These are phyloP conservation scores for Allobates femoralis DNA, from an alignment of 2,797 vertebrate species.

Conservation along the genomic window DNA sequence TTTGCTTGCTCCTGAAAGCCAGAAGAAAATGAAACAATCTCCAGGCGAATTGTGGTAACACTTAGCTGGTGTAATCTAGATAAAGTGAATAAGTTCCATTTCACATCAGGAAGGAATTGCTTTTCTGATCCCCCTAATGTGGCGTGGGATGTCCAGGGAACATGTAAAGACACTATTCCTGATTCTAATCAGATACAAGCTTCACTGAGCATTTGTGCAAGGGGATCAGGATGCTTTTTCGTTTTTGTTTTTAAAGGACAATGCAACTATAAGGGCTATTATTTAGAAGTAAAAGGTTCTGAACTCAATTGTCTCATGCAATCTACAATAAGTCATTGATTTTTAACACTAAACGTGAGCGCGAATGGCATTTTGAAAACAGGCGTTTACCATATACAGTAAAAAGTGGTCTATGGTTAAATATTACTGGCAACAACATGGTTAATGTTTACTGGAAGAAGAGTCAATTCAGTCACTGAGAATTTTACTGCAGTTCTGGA, in stretches of 20 bases:
- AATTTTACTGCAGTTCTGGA: no score
- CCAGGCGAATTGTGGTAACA: conserved; percentile 32
- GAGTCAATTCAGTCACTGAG: no score
- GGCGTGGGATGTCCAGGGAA: conserved; percentile 35
- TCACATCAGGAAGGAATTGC: conserved; percentile 43
- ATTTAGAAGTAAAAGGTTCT: not conserved
- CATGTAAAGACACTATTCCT: conserved; percentile 53
- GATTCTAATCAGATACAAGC: conserved; percentile 51
- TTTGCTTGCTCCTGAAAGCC: conserved; percentile 45
- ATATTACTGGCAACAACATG: no score
- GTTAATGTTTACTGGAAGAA: no score
- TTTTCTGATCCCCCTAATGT: conserved; percentile 46
- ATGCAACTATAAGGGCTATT: not conserved
- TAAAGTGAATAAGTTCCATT: conserved; percentile 44
- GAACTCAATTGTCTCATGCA: not conserved
- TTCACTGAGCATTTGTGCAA: conserved; percentile 11
- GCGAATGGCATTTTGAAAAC: no score
- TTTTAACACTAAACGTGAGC: not conserved
- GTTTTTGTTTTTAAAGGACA: not conserved
- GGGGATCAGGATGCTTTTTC: not conserved
- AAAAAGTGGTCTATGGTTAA: no score
- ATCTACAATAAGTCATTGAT: not conserved
- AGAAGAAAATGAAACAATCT: conserved; percentile 42
- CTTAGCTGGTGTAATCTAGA: conserved; percentile 35
- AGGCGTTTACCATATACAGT: no score